Conservation (phyloP, 2,797 vertebrate genomes). For the Spea hammondii region DNA sequence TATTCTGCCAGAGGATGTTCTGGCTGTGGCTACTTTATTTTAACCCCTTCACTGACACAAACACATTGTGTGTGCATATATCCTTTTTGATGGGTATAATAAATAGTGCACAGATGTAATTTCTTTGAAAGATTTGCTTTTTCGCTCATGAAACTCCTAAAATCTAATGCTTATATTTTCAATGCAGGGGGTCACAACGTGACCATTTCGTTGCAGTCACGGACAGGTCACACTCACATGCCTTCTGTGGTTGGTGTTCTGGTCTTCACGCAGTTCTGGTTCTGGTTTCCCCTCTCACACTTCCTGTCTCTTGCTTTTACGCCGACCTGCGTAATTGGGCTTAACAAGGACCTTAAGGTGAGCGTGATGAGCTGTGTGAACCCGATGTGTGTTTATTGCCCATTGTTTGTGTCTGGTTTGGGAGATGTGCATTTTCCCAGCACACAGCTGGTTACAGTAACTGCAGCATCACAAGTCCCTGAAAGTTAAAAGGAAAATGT, state of each 20-base stretch:
- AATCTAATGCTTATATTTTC: slow-evolving; percentile 8
- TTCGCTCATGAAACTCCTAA: neutral
- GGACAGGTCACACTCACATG: slow-evolving; percentile 98
- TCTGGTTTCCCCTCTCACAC: slow-evolving; percentile 98
- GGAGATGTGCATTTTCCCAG: neutral
- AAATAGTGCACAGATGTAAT: neutral
- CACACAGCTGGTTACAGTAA: slow-evolving; percentile 35
- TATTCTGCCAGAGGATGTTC: slow-evolving; percentile 21
- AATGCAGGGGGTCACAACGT: slow-evolving; percentile 90
- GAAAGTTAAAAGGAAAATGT: slow-evolving; percentile 49
- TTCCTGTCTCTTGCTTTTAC: slow-evolving; percentile 94
- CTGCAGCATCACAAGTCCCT: slow-evolving; percentile 39
- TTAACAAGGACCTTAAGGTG: slow-evolving; percentile 99
- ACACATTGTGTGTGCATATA: neutral
- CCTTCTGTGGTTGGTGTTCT: slow-evolving; percentile 94
- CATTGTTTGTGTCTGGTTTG: neutral
- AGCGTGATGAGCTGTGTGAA: neutral
- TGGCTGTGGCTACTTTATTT: slow-evolving; percentile 13
- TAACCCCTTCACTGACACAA: slow-evolving; percentile 15
- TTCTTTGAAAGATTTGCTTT: neutral
- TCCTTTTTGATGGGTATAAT: neutral
- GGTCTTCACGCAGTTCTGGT: slow-evolving; percentile 99
- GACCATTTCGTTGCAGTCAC: slow-evolving; percentile 95
- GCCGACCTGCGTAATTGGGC: slow-evolving; percentile 94
- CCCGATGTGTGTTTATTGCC: neutral